These are phyloP conservation scores for Celastrina argiolus DNA, from an alignment of 2,888 invertebrate genomes.

Conservation along the genomic window DNA sequence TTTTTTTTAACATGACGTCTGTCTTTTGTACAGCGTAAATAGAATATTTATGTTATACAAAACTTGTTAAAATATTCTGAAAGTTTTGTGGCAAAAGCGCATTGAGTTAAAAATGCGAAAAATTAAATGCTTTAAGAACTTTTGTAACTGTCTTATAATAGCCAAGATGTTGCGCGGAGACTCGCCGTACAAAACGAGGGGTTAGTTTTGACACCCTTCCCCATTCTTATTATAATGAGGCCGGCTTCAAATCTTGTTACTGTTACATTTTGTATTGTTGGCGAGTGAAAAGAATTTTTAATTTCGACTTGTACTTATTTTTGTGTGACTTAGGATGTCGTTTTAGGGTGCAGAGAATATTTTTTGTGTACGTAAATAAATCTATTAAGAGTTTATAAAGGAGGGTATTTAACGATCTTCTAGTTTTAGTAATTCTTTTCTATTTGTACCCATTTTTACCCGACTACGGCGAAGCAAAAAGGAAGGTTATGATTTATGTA, in stretches of 20 bases:
- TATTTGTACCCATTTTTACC: too few species aligned
- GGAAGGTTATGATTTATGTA: too few species aligned
- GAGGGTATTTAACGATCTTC: too few species aligned
- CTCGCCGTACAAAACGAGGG: neutral
- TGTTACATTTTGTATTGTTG: slow-evolving; percentile 15
- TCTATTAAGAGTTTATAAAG: too few species aligned
- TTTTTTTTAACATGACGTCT: too few species aligned
- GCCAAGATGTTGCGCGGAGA: neutral
- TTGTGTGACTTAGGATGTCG: too few species aligned
- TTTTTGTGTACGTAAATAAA: neutral
- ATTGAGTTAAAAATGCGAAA: neutral
- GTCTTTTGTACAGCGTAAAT: too few species aligned
- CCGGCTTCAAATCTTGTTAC: slow-evolving; percentile 5
- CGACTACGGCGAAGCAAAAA: too few species aligned
- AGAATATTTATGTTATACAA: too few species aligned
- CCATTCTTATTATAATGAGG: slow-evolving; percentile 20
- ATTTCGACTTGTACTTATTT: slow-evolving; percentile 1
- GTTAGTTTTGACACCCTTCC: slow-evolving; percentile 17
- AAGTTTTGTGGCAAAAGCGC: neutral
- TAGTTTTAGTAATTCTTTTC: too few species aligned
- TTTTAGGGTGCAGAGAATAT: too few species aligned
- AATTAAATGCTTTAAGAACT: neutral
- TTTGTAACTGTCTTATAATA: slow-evolving; percentile 4
- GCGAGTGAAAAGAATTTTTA: slow-evolving; percentile 1
- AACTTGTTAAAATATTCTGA: neutral